Percentiles rank a stretch among this genome's conserved stretches.
Conservation (phyloP, 2,797 vertebrate genomes). For the Lithobates sylvaticus region DNA sequence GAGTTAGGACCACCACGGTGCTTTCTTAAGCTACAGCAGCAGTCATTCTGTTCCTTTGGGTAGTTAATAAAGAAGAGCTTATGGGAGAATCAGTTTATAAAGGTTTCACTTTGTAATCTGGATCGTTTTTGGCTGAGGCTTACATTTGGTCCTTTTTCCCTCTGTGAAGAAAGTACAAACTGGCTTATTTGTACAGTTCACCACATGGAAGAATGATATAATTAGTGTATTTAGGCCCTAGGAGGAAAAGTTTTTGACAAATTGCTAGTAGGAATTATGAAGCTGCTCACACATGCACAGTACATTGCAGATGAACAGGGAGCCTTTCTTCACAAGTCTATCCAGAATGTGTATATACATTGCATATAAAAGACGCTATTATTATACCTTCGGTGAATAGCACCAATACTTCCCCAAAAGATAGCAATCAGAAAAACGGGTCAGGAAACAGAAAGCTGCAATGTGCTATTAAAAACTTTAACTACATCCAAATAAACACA, state of each 20-base stretch:
- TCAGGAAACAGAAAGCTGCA: background rate
- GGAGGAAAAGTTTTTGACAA: conserved; percentile 55
- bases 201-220: conserved; percentile 39
- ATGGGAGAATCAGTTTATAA: conserved; percentile 68
- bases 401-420: background rate
- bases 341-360: background rate
- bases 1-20: conserved; percentile 79
- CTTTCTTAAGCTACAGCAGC: conserved; percentile 71
- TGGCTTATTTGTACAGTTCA: conserved; percentile 45
- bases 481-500: too few relatives aligned
- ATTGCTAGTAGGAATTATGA: conserved; percentile 42
- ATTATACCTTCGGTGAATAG: background rate
- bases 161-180: conserved; percentile 23
- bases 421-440: background rate
- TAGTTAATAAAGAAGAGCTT: conserved; percentile 77
- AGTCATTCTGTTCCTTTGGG: conserved; percentile 69
- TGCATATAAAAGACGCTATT: background rate
- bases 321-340: conserved; percentile 11
- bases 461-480: background rate
- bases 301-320: conserved; percentile 26
- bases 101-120: conserved; percentile 59
- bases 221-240: conserved; percentile 44
- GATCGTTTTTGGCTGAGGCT: conserved; percentile 54
- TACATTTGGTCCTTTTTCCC: conserved; percentile 42
- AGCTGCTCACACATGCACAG: conserved; percentile 34